phyloP scores from a whole-genome alignment of 2,797 vertebrate species.

The Melanotaenia maccullochi region DNA sequence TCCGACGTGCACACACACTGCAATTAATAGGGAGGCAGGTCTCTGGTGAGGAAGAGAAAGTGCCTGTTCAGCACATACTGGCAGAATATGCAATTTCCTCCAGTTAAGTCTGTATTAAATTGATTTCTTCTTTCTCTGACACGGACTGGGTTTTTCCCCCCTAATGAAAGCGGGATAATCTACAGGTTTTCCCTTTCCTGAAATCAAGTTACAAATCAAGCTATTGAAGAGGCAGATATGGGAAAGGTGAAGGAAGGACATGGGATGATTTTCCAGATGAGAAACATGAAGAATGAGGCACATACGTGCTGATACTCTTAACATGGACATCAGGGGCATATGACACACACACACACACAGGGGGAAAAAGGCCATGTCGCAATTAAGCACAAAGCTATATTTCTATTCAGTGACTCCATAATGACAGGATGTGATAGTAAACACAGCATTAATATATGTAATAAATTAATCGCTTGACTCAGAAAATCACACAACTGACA shows the following conservation, averaged over 20 bases:
- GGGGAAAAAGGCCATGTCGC: conserved; percentile 33
- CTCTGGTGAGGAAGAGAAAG: conserved; percentile 81
- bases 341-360: conserved; percentile 20
- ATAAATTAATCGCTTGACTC: conserved; percentile 64
- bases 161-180: conserved; percentile 87
- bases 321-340: conserved; percentile 48
- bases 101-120: conserved; percentile 91
- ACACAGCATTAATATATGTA: conserved; percentile 56
- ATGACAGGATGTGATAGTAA: conserved; percentile 49
- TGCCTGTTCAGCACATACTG: conserved; percentile 83
- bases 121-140: conserved; percentile 89
- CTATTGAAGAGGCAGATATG: conserved; percentile 72
- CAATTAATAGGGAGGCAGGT: conserved; percentile 83
- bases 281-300: conserved; percentile 69
- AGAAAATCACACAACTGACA: conserved; percentile 56
- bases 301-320: conserved; percentile 57
- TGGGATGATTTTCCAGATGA: conserved; percentile 78
- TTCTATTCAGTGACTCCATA: conserved; percentile 22
- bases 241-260: conserved; percentile 81
- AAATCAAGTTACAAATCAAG: conserved; percentile 89
- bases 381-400: conserved; percentile 52
- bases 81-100: conserved; percentile 90
- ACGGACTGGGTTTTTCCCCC: conserved; percentile 79
- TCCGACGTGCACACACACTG: conserved; percentile 62
- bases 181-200: conserved; percentile 85